These are phyloP conservation scores for Himalopsyche japonica DNA, from an alignment of 2,888 invertebrate genomes.

Conservation along the genomic window DNA sequence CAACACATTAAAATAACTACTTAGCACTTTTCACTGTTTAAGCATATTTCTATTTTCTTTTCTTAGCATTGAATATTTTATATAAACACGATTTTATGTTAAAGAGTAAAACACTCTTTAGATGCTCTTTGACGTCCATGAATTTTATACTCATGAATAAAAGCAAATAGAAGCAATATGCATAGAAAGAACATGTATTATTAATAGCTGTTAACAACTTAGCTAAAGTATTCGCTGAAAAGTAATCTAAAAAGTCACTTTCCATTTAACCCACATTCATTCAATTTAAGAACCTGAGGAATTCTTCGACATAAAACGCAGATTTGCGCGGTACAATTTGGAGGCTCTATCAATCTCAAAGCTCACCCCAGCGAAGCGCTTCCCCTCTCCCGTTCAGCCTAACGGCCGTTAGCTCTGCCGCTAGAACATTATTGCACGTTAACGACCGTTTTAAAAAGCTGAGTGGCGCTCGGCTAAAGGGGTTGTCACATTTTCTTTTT, in stretches of 20 bases:
- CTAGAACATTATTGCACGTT: constrained; percentile 40
- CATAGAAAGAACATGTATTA: background rate
- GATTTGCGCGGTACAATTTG: constrained; percentile 37
- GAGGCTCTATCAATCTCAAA: constrained; percentile 36
- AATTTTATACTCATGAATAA: background rate
- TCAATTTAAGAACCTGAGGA: constrained; percentile 26
- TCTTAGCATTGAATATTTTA: too few relatives aligned
- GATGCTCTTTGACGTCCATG: too few relatives aligned
- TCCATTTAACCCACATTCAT: constrained; percentile 32
- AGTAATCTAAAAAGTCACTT: constrained; percentile 22
- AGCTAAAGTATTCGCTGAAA: background rate
- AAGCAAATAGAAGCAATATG: background rate
- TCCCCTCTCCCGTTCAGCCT: constrained; percentile 3
- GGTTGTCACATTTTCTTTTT: constrained; percentile 40
- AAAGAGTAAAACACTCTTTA: too few relatives aligned
- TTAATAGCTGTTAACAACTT: constrained; percentile 1
- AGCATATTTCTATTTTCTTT: too few relatives aligned
- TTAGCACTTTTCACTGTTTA: too few relatives aligned
- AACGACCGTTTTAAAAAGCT: constrained; percentile 40
- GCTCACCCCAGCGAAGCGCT: background rate
- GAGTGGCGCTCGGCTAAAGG: constrained; percentile 25
- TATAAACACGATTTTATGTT: too few relatives aligned
- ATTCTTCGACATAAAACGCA: constrained; percentile 38
- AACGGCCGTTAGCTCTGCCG: constrained; percentile 36
- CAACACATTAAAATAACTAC: too few relatives aligned